phyloP scores from a whole-genome alignment of 1,140 invertebrate species.

The Episyrphus balteatus region DNA sequence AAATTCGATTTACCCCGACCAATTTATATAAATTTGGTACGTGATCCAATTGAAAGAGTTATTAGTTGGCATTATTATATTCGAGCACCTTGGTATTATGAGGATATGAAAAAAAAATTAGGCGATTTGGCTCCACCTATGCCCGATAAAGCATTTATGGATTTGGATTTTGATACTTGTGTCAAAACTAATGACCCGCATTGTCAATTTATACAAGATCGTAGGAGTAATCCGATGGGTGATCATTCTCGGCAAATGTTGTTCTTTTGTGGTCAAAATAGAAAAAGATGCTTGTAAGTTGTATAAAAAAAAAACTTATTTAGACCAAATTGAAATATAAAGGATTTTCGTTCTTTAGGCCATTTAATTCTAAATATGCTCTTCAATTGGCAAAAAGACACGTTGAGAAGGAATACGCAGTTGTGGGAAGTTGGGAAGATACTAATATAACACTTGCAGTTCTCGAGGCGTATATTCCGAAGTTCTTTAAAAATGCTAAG shows the following conservation, averaged over 20 bases:
- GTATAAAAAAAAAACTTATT: neutral
- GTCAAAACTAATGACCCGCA: slow-evolving; percentile 69
- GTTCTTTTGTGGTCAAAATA: slow-evolving; percentile 78
- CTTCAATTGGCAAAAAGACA: slow-evolving; percentile 71
- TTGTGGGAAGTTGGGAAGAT: slow-evolving; percentile 82
- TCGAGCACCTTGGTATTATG: slow-evolving; percentile 77
- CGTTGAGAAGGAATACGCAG: slow-evolving; percentile 74
- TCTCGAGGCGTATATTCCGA: slow-evolving; percentile 70
- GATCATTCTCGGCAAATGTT: slow-evolving; percentile 72
- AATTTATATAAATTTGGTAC: slow-evolving; percentile 80
- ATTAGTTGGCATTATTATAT: slow-evolving; percentile 84
- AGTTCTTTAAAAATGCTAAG: slow-evolving; percentile 67
- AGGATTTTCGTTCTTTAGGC: slow-evolving; percentile 42
- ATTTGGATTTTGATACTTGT: slow-evolving; percentile 83
- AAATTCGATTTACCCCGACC: slow-evolving; percentile 68
- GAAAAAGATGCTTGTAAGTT: slow-evolving; percentile 72
- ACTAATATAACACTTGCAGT: slow-evolving; percentile 73
- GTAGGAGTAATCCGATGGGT: slow-evolving; percentile 68
- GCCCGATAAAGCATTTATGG: slow-evolving; percentile 73
- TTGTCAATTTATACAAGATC: slow-evolving; percentile 68
- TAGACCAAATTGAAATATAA: neutral
- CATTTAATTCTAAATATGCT: slow-evolving; percentile 70
- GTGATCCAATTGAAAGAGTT: slow-evolving; percentile 78
- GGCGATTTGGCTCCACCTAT: slow-evolving; percentile 62
- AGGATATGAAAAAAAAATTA: slow-evolving; percentile 74